Conservation (phyloP, 2,113 vertebrate genomes). For the Sinocyclocheilus rhinocerous region DNA sequence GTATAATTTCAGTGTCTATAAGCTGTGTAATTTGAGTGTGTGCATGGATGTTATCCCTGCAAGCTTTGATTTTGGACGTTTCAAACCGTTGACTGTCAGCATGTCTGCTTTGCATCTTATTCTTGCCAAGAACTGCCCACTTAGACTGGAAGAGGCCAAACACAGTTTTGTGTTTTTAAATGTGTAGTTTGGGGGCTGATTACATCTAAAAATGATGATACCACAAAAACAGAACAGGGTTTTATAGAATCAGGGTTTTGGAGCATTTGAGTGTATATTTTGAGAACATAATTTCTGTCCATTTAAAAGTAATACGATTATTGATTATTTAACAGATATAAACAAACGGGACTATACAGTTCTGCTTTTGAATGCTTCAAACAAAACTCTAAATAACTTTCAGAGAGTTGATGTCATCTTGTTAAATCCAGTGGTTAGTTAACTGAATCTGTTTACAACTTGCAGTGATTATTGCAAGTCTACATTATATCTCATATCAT, state of each 20-base stretch:
- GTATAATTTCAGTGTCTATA: slow-evolving; percentile 28
- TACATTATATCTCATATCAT: no score
- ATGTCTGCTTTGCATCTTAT: neutral
- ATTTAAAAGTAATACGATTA: no score
- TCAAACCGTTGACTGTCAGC: neutral
- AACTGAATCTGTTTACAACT: no score
- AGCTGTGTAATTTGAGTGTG: slow-evolving; percentile 16
- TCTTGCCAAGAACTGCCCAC: neutral
- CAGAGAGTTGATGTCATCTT: no score
- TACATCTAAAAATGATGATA: neutral
- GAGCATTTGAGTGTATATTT: neutral
- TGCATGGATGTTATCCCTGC: slow-evolving; percentile 15
- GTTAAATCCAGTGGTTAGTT: no score
- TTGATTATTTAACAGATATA: neutral
- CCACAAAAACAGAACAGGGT: neutral
- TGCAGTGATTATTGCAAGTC: no score
- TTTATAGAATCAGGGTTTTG: neutral
- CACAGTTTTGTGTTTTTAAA: neutral
- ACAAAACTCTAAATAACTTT: no score
- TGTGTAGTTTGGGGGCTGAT: neutral
- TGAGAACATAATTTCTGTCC: no score
- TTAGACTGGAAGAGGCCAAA: neutral
- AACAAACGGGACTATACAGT: no score
- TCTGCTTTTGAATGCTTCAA: no score
- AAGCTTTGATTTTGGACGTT: neutral